Evolutionary conservation across 2,113 vertebrate genomes (phyloP).

Genomic region (Barbus barbus): DNA sequence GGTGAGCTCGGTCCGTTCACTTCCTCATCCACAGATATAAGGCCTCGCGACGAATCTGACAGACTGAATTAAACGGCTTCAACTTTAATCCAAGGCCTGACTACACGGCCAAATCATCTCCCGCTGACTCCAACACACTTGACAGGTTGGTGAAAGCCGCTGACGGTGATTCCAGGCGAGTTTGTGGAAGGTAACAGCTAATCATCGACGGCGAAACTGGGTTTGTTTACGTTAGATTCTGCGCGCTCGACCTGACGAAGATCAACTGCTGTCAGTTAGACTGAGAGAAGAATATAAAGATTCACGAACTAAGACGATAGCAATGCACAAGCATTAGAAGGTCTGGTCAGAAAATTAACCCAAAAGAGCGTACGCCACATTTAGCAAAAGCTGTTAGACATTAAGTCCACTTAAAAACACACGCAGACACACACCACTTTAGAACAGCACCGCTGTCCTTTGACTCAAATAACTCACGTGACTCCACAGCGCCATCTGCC

Average conservation of each 20-base stretch:
- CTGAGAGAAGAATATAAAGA: neutral
- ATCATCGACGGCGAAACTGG: neutral
- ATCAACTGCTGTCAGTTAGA: slow-evolving; percentile 23
- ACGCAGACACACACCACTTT: slow-evolving; percentile 27
- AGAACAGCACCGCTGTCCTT: slow-evolving; percentile 4
- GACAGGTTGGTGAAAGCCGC: no score
- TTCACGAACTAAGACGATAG: neutral
- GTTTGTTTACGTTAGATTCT: slow-evolving; percentile 32
- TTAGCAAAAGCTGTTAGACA: neutral
- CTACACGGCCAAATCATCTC: slow-evolving; percentile 57
- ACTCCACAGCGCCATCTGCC: slow-evolving; percentile 28
- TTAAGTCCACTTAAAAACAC: slow-evolving; percentile 28
- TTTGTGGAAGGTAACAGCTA: neutral
- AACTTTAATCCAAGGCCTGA: slow-evolving; percentile 72
- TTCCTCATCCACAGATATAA: slow-evolving; percentile 69
- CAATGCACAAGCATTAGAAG: neutral
- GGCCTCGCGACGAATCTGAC: slow-evolving; percentile 68
- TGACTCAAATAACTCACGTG: neutral
- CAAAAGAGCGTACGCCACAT: neutral
- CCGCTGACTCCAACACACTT: neutral
- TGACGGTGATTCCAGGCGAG: neutral
- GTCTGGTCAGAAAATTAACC: neutral
- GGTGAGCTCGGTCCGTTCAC: slow-evolving; percentile 55
- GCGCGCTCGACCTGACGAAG: neutral
- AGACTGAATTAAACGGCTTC: slow-evolving; percentile 68